A percentile compares a stretch with the other conserved stretches of the same genome.
Conservation (phyloP, 2,888 invertebrate species). For the Dromius quadrimaculatus region DNA sequence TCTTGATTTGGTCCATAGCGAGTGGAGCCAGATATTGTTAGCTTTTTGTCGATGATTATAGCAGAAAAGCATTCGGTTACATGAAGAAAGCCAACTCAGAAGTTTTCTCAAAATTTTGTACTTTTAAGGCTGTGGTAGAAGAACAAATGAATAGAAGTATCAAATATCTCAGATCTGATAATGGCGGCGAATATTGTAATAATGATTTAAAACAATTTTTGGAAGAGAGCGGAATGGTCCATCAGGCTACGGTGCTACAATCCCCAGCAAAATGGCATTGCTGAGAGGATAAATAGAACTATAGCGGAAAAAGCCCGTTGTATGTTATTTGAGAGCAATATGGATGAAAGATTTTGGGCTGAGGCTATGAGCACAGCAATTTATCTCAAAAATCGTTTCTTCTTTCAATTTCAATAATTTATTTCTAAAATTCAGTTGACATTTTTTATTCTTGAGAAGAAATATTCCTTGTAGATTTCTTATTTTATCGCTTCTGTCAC, state of each 20-base stretch:
- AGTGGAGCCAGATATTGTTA: slow-evolving; percentile 59
- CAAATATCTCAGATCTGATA: slow-evolving; percentile 55
- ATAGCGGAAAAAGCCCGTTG: slow-evolving; percentile 56
- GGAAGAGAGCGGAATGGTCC: slow-evolving; percentile 5
- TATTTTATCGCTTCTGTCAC: too few species aligned
- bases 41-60: slow-evolving; percentile 56
- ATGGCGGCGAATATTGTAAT: slow-evolving; percentile 54
- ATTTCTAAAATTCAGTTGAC: too few species aligned
- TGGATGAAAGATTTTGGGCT: slow-evolving; percentile 56
- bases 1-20: slow-evolving; percentile 56
- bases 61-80: slow-evolving; percentile 48
- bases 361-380: slow-evolving; percentile 55
- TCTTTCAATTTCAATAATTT: too few species aligned
- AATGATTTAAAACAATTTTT: slow-evolving; percentile 29
- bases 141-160: slow-evolving; percentile 55
- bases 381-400: slow-evolving; percentile 16
- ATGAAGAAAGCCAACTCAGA: slow-evolving; percentile 55
- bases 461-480: too few species aligned
- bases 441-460: too few species aligned
- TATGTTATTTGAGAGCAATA: slow-evolving; percentile 33
- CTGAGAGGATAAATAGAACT: slow-evolving; percentile 57
- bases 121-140: slow-evolving; percentile 53
- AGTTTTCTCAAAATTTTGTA: slow-evolving; percentile 54
- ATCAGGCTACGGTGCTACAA: slow-evolving; percentile 50
- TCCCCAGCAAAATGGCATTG: slow-evolving; percentile 57